These are phyloP conservation scores for Perca flavescens DNA, from an alignment of 2,113 vertebrate species.

Conservation along the genomic window DNA sequence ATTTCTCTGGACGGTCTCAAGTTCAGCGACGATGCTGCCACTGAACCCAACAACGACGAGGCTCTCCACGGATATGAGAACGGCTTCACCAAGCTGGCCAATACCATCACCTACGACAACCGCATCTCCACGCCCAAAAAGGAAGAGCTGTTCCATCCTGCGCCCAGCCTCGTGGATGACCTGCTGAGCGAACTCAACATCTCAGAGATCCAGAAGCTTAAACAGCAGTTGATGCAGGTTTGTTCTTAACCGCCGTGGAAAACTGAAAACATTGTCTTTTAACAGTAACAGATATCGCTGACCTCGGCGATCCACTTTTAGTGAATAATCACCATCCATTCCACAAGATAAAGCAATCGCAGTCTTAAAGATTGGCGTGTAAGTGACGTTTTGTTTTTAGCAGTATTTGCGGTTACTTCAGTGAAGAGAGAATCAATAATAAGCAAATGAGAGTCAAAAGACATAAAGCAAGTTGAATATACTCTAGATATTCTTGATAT, in stretches of 20 bases:
- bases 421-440: neutral
- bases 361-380: neutral
- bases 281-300: neutral
- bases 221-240: slow-evolving; percentile 97
- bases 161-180: slow-evolving; percentile 95
- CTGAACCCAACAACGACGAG: slow-evolving; percentile 93
- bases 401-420: neutral
- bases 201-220: slow-evolving; percentile 99
- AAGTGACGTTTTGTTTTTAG: neutral
- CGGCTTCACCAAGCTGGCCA: slow-evolving; percentile 88
- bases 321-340: neutral
- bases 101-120: slow-evolving; percentile 83
- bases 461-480: neutral
- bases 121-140: slow-evolving; percentile 88
- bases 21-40: slow-evolving; percentile 88
- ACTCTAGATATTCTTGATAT: neutral
- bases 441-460: neutral
- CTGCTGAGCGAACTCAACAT: slow-evolving; percentile 97
- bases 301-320: neutral
- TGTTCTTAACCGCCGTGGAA: neutral
- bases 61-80: slow-evolving; percentile 91
- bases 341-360: neutral
- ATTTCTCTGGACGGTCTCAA: slow-evolving; percentile 96
- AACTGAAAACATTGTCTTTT: neutral
- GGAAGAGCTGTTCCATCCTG: slow-evolving; percentile 87